Conservation (phyloP, 1,140 invertebrate genomes). For the Bombus picipes region DNA sequence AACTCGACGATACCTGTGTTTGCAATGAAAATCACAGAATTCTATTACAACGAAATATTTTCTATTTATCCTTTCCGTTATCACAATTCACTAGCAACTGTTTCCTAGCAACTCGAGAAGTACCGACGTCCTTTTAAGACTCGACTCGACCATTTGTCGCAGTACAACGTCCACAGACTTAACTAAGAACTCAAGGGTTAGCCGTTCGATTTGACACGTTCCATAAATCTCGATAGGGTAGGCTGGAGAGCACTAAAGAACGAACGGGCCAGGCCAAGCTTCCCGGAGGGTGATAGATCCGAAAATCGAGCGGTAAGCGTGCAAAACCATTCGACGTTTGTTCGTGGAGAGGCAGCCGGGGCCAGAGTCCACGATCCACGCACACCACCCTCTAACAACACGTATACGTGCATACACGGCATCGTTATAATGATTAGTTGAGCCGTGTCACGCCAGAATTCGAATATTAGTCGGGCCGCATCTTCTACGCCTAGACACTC, state of each 20-base stretch:
- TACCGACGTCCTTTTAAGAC: no score
- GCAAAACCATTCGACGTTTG: conserved; percentile 57
- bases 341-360: conserved; percentile 44
- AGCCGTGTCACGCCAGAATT: conserved; percentile 74
- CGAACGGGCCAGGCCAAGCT: conserved; percentile 51
- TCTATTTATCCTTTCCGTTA: not conserved
- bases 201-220: conserved; percentile 74
- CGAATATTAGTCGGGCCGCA: conserved; percentile 69
- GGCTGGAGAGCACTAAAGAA: conserved; percentile 59
- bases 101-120: not conserved
- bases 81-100: not conserved
- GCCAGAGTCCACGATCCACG: conserved; percentile 15
- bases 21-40: not conserved
- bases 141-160: not conserved
- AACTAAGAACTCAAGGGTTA: conserved; percentile 79
- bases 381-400: not conserved
- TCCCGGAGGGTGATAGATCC: conserved; percentile 68
- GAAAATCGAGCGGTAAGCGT: conserved; percentile 66
- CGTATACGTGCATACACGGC: conserved; percentile 59
- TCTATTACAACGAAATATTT: not conserved
- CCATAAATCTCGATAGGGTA: conserved; percentile 74
- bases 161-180: conserved; percentile 10
- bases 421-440: conserved; percentile 77
- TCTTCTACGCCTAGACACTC: conserved; percentile 34
- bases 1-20: not conserved